Conservation (phyloP, 2,113 vertebrate genomes). For the Phrynocephalus versicolor region DNA sequence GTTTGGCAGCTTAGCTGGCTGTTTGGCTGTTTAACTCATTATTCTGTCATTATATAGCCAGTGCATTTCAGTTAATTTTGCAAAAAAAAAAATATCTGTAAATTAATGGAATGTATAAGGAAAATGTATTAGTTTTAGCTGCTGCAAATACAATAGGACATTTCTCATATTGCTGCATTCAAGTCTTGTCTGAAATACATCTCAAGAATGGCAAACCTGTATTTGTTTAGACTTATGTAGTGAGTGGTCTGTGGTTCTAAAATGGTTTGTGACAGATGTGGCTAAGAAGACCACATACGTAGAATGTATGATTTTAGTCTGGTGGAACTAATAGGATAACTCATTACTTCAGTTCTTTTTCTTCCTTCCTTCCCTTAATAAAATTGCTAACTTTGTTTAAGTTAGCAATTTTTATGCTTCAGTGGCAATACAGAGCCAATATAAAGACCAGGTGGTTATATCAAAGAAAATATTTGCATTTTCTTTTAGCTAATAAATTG, state of each 20-base stretch:
- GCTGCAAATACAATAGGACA: background rate
- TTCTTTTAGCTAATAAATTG: conserved; percentile 33
- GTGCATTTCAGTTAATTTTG: conserved; percentile 33
- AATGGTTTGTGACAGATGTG: conserved; percentile 85
- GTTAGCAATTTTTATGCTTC: too few relatives aligned
- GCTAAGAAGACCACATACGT: conserved; percentile 86
- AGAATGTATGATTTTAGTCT: conserved; percentile 88
- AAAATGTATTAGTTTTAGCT: background rate
- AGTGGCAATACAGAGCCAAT: conserved; percentile 81
- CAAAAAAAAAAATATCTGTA: background rate
- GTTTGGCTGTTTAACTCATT: conserved; percentile 59
- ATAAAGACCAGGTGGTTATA: conserved; percentile 63
- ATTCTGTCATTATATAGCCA: conserved; percentile 40
- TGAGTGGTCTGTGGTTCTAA: conserved; percentile 69
- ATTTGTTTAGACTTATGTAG: conserved; percentile 70
- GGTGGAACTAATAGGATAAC: conserved; percentile 90
- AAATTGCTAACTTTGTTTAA: conserved; percentile 78
- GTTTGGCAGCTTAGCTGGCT: conserved; percentile 43
- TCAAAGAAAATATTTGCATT: conserved; percentile 48
- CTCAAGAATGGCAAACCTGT: conserved; percentile 50
- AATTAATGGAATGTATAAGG: conserved; percentile 34
- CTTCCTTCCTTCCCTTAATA: conserved; percentile 78
- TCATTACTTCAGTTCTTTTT: conserved; percentile 79
- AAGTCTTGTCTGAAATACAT: conserved; percentile 31
- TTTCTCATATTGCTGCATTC: background rate